Evolutionary conservation across 2,888 invertebrate species (phyloP), one percentile per base, ranked within the genome.

Genomic region (Cryptocephalus primarius): DNA sequence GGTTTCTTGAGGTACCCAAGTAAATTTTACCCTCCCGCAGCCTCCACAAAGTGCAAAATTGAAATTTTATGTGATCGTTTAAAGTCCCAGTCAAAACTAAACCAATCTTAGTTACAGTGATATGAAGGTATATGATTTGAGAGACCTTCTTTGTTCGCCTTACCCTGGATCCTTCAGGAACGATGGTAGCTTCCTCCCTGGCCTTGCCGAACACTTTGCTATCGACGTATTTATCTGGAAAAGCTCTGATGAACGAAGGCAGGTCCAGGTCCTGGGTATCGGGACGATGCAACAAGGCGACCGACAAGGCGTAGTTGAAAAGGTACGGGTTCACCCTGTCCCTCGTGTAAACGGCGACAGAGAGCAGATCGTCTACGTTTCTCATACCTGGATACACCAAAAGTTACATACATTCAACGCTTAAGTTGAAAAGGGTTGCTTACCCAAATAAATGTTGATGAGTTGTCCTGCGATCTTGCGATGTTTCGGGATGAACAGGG

Each of bases 211-310:
- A 82, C 6, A 83, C 76, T 39, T 80, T 78, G 9, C 85, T 79
- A 58, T 88, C 87, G 59, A 90, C 72, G 67, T 85, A 91, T 67
- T 88, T 87, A 62, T 84, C 83, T 0, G 91, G 92, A 66, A 91
- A 88, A 1, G 81, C 74, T 66, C 88, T 84, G 36, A 80, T 79
- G 53, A 89, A 79, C 0, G 85, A 79, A 0, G 89, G 89, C 41
- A 87, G 67, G 45, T 77, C 75, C 22, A 88, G 60, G 39, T 82
- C 76, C 59, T 79, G 79, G 2, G 86, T 85, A 62, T 88, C 87
- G 0, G 70, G 66, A 9, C 85, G 77, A 71, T 88, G 87, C 59
- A 85, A 75, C 32, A 88, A 66, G 1, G 85, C 84, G 9, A 89
- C 85, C 0, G 87, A 82, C 38, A 80, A 76, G 38, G 82, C 79